A percentile compares a stretch with the other conserved stretches of the same genome.
Evolutionary conservation across 2,113 vertebrate genomes (phyloP).

Genomic region (Balaeniceps rex): DNA sequence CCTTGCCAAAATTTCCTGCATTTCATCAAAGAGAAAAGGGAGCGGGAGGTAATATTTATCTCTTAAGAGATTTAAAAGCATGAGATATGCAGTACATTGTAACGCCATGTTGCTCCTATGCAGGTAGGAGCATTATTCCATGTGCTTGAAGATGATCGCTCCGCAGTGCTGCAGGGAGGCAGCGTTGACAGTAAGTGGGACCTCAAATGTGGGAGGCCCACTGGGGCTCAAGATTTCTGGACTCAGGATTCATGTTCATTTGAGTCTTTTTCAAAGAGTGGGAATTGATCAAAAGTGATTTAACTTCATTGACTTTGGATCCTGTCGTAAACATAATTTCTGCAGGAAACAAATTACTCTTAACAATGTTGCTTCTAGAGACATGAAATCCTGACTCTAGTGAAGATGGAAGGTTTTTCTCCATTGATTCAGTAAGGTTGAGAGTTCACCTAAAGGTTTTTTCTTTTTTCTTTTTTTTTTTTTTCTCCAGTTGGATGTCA

Average conservation of each 20-base stretch:
- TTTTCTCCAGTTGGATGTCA: background rate
- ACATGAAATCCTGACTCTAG: background rate
- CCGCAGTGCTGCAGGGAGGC: background rate
- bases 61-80: background rate
- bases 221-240: background rate
- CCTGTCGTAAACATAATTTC: background rate
- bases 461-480: too few species aligned
- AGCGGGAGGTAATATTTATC: background rate
- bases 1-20: background rate
- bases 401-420: background rate
- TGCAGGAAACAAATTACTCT: background rate
- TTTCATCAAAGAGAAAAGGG: background rate
- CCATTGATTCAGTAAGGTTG: background rate
- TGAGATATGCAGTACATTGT: background rate
- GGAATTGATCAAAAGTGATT: background rate
- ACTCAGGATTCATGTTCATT: background rate
- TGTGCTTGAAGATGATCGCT: background rate
- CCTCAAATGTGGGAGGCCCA: background rate
- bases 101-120: background rate
- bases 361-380: background rate
- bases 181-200: fast-evolving
- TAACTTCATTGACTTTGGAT: background rate
- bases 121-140: background rate
- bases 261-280: background rate
- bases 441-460: background rate